phyloP scores from a whole-genome alignment of 1,140 invertebrate species.

The Bombus breviceps region DNA sequence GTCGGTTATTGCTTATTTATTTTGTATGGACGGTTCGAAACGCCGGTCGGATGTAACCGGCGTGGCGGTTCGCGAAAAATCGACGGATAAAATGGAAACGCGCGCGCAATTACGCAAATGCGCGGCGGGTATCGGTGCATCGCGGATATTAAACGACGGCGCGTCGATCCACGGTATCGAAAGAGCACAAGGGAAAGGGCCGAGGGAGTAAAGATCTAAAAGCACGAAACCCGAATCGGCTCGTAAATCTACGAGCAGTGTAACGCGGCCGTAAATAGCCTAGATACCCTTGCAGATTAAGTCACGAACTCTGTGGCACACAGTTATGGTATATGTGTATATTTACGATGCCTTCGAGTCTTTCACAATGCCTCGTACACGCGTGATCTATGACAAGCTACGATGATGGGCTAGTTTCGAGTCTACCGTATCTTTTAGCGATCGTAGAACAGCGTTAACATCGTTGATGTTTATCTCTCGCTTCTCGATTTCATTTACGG shows the following conservation, averaged over 20 bases:
- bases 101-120: slow-evolving; percentile 58
- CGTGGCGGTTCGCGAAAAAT: slow-evolving; percentile 1
- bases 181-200: neutral
- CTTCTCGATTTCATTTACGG: neutral
- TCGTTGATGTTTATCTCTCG: neutral
- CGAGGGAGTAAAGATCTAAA: slow-evolving; percentile 27
- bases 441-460: no score
- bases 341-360: slow-evolving; percentile 63
- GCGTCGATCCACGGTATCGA: slow-evolving; percentile 24
- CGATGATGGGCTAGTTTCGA: slow-evolving; percentile 5
- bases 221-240: slow-evolving; percentile 45
- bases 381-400: slow-evolving; percentile 53
- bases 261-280: slow-evolving; percentile 45
- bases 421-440: no score
- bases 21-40: neutral
- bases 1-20: slow-evolving; percentile 13
- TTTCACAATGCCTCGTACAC: neutral
- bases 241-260: slow-evolving; percentile 62
- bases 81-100: slow-evolving; percentile 16
- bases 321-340: slow-evolving; percentile 39
- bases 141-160: slow-evolving; percentile 45
- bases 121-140: slow-evolving; percentile 11
- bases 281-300: slow-evolving; percentile 70
- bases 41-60: neutral
- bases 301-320: slow-evolving; percentile 62